Evolutionary conservation across 2,888 invertebrate species (phyloP), one percentile per base, ranked within the genome.

Genomic region (Dolichopus griseipennis): DNA sequence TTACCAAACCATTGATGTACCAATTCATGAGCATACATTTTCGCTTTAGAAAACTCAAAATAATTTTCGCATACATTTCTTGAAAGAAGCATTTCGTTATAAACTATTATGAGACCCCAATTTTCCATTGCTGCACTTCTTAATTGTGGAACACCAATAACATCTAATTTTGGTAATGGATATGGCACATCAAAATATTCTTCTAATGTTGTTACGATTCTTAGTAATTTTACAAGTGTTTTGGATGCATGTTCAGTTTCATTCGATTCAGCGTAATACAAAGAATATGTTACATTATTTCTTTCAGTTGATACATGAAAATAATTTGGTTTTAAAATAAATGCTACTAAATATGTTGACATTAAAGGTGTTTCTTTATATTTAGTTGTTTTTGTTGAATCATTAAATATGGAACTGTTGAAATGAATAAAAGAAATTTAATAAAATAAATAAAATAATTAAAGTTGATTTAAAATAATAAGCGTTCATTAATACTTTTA

Each of bases 331-430:
- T 92, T 0, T 52, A 88, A 83, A 4, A 84, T 81, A 72, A 86
- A 85, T 0, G 87, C 87, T 15, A 88, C 82, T 3, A 91, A 82
- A 74, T 92, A 92, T 0, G 90, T 83, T 2, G 90, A 88, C 90
- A 91, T 90, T 41, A 83, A 78, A 0, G 82, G 75, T 0, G 85
- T 84, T 62, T 83, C 82, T 71, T 81, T 76, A 68, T 83, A 84
- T 69, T 82, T 64, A 15, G 65, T 65, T 15, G 33, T 68, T n/a
- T n/a, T 9, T 9, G n/a, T 15, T n/a, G 34, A 37, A 37, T 7
- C 10, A 37, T 37, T 37, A 10, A 12, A 37, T 5, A 9, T 12
- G 8, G 12, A 12, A 37, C 37, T 37, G 12, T 37, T 37, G 12
- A 37, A 12, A 12, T 34, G 9, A 34, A 34, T 34, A 37, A 37